Evolutionary conservation across 2,888 invertebrate species (phyloP).

Genomic region (Vannuccia rotundouncinata): DNA sequence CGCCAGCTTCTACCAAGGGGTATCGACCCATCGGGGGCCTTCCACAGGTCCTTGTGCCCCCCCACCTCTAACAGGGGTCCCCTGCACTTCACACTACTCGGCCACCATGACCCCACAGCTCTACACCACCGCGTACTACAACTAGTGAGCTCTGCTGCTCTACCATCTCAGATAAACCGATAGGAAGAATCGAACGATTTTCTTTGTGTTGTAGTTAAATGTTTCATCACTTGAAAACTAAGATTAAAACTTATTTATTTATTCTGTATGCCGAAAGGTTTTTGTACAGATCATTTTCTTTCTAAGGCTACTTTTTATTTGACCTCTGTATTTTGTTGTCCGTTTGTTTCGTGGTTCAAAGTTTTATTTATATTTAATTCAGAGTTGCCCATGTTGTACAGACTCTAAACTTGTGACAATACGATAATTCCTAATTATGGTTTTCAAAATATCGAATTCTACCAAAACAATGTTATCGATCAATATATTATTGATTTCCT

Average conservation of each 20-base stretch:
- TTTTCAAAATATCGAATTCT: too few species aligned
- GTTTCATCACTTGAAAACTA: too few species aligned
- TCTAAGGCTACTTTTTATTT: not conserved
- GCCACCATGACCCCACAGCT: not conserved
- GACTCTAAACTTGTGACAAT: too few species aligned
- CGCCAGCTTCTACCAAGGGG: constrained; percentile 6
- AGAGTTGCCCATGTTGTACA: too few species aligned
- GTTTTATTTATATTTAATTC: too few species aligned
- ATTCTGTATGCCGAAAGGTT: not conserved
- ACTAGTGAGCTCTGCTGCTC: not conserved
- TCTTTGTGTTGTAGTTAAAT: too few species aligned
- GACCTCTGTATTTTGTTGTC: not conserved
- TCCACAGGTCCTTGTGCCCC: not conserved
- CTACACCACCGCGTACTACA: not conserved
- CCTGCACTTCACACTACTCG: not conserved
- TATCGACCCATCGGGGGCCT: not conserved
- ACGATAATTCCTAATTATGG: too few species aligned
- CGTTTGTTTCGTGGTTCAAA: too few species aligned
- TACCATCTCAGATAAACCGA: too few species aligned
- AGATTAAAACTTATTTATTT: not conserved
- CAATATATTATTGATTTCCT: too few species aligned
- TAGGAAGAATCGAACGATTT: too few species aligned
- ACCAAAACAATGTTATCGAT: too few species aligned
- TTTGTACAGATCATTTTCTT: not conserved
- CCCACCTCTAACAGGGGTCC: not conserved